phyloP scores from a whole-genome alignment of 2,113 vertebrate genomes.

The Nycticryphes semicollaris region DNA sequence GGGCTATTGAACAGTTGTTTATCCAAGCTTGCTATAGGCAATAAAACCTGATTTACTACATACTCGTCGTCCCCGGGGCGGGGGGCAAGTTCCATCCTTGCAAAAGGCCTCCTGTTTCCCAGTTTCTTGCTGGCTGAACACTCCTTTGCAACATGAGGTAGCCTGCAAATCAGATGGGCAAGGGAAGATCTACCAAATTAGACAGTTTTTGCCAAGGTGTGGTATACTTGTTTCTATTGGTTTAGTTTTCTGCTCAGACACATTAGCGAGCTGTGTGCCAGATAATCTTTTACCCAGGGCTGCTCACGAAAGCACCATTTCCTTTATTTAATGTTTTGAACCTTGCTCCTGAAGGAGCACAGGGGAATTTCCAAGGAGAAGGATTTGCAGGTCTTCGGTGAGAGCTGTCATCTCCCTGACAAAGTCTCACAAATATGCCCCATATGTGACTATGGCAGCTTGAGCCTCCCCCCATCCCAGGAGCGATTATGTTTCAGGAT shows the following conservation, averaged over 20 bases:
- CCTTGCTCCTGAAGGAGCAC: neutral
- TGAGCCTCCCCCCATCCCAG: neutral
- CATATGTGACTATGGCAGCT: neutral
- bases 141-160: neutral
- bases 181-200: neutral
- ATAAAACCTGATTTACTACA: constrained; percentile 67
- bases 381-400: neutral
- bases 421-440: neutral
- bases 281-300: neutral
- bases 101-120: constrained; percentile 8
- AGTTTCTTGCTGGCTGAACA: neutral
- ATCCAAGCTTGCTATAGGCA: constrained; percentile 53
- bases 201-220: neutral
- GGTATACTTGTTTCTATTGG: neutral
- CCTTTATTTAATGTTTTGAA: neutral
- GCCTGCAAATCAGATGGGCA: neutral
- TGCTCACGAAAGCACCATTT: neutral
- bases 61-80: constrained; percentile 25
- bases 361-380: neutral
- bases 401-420: neutral
- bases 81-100: constrained; percentile 29
- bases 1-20: constrained; percentile 50
- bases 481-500: neutral
- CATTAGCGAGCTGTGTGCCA: neutral
- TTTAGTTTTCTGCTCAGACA: neutral